A percentile compares a stretch with the other conserved stretches of the same genome.
Conservation (phyloP, 37 sponge, comb jelly and placozoan species). For the Ephydatia muelleri region DNA sequence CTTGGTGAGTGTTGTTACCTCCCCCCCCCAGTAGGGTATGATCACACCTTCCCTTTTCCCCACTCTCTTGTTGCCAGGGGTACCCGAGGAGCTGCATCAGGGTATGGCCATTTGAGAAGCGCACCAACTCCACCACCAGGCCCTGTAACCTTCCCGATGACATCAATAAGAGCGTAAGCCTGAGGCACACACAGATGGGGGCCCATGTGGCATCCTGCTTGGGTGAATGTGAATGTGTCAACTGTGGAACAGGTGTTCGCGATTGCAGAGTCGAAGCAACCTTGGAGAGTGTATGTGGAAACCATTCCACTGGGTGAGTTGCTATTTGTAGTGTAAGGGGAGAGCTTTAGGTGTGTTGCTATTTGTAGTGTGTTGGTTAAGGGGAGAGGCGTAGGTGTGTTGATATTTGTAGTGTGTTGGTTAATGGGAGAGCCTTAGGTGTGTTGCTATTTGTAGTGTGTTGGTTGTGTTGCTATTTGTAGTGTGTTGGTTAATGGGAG, state of each 20-base stretch:
- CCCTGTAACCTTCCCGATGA: slow-evolving; percentile 62
- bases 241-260: slow-evolving; percentile 51
- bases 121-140: slow-evolving; percentile 78
- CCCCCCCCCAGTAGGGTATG: not conserved
- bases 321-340: not conserved
- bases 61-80: slow-evolving; percentile 57
- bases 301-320: slow-evolving; percentile 56
- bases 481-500: no score
- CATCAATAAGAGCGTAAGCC: slow-evolving; percentile 39
- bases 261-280: slow-evolving; percentile 47
- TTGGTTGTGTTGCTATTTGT: not conserved
- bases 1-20: slow-evolving; percentile 32
- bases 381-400: no score
- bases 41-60: not conserved
- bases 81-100: slow-evolving; percentile 58
- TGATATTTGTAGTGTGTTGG: no score
- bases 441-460: not conserved
- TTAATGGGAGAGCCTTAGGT: not conserved
- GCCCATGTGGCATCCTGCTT: no score
- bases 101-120: slow-evolving; percentile 86
- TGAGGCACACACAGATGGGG: no score
- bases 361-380: not conserved
- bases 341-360: not conserved
- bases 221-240: slow-evolving; percentile 12
- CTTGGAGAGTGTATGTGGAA: slow-evolving; percentile 72